Conservation (phyloP, 2,797 vertebrate species). For the Poecilia velifera region DNA sequence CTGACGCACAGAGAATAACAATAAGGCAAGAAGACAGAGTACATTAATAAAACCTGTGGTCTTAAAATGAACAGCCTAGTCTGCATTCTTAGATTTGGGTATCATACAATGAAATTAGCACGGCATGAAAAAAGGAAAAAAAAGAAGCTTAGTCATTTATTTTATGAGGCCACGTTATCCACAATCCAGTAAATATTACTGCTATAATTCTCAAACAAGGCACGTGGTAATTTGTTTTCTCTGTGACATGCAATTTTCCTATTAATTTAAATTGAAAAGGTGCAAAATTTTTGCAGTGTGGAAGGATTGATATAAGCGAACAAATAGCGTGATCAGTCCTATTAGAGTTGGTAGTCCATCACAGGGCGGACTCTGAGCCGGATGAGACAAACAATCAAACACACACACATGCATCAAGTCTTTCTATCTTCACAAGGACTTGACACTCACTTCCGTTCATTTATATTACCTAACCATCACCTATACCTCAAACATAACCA, state of each 20-base stretch:
- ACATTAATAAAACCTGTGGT: background rate
- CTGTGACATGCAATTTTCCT: background rate
- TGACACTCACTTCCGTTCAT: background rate
- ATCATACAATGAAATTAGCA: conserved; percentile 3
- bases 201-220: conserved; percentile 1
- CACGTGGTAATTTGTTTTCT: background rate
- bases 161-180: background rate
- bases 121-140: background rate
- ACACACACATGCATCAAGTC: background rate
- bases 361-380: background rate
- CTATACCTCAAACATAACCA: no score
- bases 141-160: background rate
- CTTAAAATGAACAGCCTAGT: conserved; percentile 4
- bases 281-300: background rate
- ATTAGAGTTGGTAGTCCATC: background rate
- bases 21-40: background rate
- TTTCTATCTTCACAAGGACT: background rate
- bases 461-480: background rate
- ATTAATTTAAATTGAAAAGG: conserved; percentile 14
- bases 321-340: background rate
- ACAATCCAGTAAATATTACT: conserved; percentile 5
- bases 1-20: background rate
- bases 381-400: background rate
- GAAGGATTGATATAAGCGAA: background rate
- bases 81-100: background rate